phyloP scores from a whole-genome alignment of 2,113 vertebrate genomes.

The Scortum barcoo region DNA sequence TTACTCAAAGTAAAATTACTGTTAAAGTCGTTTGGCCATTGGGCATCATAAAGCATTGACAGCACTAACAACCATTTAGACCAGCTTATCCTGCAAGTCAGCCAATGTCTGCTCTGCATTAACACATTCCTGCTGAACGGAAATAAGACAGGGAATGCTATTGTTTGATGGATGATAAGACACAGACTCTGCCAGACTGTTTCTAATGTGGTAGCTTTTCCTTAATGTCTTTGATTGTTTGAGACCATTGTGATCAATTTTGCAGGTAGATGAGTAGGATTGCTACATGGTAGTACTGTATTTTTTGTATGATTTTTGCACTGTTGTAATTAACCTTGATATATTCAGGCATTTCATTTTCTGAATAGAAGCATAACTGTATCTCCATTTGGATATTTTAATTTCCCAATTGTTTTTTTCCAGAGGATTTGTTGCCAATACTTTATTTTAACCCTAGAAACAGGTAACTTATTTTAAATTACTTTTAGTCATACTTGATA shows the following conservation, averaged over 20 bases:
- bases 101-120: too few species aligned
- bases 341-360: background rate
- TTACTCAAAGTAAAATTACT: background rate
- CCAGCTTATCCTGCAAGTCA: background rate
- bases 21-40: background rate
- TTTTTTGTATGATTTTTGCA: background rate
- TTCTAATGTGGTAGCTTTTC: background rate
- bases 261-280: background rate
- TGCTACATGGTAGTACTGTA: background rate
- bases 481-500: too few species aligned
- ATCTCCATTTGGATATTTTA: too few species aligned
- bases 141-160: background rate
- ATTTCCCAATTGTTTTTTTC: too few species aligned
- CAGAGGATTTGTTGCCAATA: too few species aligned
- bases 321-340: too few species aligned
- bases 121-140: background rate
- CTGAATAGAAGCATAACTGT: background rate
- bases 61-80: slow-evolving; percentile 7
- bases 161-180: background rate
- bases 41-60: background rate
- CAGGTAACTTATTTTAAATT: too few species aligned
- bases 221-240: background rate
- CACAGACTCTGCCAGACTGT: background rate
- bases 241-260: background rate
- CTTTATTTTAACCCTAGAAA: too few species aligned